These are phyloP conservation scores for Eristalinus sepulchralis DNA, from an alignment of 2,888 invertebrate genomes.

Conservation along the genomic window DNA sequence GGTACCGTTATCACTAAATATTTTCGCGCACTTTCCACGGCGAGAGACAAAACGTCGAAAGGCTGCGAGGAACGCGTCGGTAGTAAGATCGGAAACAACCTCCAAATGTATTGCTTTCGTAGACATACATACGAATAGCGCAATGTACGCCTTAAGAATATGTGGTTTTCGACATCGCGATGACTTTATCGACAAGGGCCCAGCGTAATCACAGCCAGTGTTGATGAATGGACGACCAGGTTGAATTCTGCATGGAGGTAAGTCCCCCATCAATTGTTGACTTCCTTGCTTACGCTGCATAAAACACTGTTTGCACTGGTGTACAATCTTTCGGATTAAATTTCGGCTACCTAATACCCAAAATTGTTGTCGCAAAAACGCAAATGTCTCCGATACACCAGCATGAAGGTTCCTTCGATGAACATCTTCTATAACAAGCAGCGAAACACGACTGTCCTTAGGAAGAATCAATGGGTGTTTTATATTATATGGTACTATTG, in stretches of 20 bases:
- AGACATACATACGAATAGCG: background rate
- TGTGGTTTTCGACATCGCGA: conserved; percentile 29
- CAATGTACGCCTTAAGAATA: conserved; percentile 35
- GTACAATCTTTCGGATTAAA: conserved; percentile 43
- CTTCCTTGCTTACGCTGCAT: background rate
- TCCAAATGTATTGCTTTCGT: background rate
- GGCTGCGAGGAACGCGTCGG: conserved; percentile 5
- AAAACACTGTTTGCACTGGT: conserved; percentile 26
- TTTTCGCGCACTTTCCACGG: too few species aligned
- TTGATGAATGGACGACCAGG: background rate
- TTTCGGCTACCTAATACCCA: conserved; percentile 49
- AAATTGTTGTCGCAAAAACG: conserved; percentile 8
- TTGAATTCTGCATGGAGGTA: too few species aligned
- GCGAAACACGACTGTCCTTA: background rate
- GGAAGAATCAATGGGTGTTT: conserved; percentile 26
- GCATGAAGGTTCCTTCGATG: too few species aligned
- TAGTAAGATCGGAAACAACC: conserved; percentile 36
- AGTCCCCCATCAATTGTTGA: too few species aligned
- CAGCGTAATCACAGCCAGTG: background rate
- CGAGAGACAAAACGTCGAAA: too few species aligned
- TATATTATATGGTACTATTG: background rate
- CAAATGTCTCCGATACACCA: too few species aligned
- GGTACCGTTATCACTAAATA: too few species aligned
- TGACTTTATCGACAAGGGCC: background rate
- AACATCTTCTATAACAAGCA: too few species aligned